Evolutionary conservation across 2,888 invertebrate species (phyloP).

Genomic region (Lamellibrachia columna): DNA sequence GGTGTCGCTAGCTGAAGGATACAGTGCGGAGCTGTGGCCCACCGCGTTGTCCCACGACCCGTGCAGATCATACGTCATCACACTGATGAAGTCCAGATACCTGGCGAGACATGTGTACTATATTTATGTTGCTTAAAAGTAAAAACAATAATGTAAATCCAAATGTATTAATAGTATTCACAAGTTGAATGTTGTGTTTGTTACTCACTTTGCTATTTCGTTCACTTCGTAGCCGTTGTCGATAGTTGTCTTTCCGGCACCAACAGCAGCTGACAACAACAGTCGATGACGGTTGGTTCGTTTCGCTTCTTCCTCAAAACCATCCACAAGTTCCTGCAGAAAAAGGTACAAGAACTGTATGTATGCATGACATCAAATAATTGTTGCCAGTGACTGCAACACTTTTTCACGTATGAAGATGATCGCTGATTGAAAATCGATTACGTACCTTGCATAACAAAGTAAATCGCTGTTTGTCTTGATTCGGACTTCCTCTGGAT

Average conservation of each 20-base stretch:
- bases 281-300: constrained; percentile 44
- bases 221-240: constrained; percentile 48
- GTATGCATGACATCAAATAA: neutral
- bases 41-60: constrained; percentile 54
- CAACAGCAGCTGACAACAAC: constrained; percentile 53
- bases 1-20: constrained; percentile 46
- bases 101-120: constrained; percentile 35
- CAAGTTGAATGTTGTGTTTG: neutral
- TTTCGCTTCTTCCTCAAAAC: constrained; percentile 44
- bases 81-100: constrained; percentile 51
- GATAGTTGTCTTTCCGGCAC: constrained; percentile 45
- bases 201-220: neutral
- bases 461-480: constrained; percentile 50
- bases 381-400: neutral
- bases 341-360: neutral
- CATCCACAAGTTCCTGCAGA: constrained; percentile 47
- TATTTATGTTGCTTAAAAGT: neutral
- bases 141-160: neutral
- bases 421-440: neutral
- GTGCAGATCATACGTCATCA: constrained; percentile 58
- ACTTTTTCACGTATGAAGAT: too few species aligned
- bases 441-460: constrained; percentile 45
- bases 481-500: constrained; percentile 46
- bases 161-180: neutral
- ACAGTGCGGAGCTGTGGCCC: constrained; percentile 52